phyloP scores from a whole-genome alignment of 2,797 vertebrate species.

The Cottoperca gobio region DNA sequence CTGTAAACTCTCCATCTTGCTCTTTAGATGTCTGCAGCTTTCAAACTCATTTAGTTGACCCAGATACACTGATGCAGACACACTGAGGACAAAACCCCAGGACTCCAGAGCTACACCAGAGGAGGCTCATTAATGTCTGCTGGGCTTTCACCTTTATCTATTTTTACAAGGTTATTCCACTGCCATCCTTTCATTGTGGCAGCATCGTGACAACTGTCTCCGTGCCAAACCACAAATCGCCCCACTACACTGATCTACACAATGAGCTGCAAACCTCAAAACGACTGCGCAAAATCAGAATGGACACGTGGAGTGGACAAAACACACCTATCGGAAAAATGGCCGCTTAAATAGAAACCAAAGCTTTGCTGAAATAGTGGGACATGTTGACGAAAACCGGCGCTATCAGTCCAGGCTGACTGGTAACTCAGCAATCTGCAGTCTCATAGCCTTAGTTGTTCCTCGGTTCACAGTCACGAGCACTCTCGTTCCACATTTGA shows the following conservation, averaged over 20 bases:
- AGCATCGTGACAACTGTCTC: conserved; percentile 71
- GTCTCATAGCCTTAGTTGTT: conserved; percentile 41
- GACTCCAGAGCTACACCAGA: conserved; percentile 59
- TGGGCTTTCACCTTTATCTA: conserved; percentile 76
- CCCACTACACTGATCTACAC: conserved; percentile 54
- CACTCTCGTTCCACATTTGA: neutral
- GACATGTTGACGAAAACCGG: conserved; percentile 21
- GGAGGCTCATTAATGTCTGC: conserved; percentile 79
- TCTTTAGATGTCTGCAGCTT: conserved; percentile 59
- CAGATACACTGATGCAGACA: conserved; percentile 32
- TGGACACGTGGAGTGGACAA: conserved; percentile 45
- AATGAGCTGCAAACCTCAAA: conserved; percentile 52
- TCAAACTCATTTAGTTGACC: conserved; percentile 60
- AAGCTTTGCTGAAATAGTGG: conserved; percentile 16
- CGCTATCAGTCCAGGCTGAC: conserved; percentile 17
- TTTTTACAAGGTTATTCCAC: conserved; percentile 75
- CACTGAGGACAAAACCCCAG: conserved; percentile 54
- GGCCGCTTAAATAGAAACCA: conserved; percentile 58
- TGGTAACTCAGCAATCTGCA: conserved; percentile 38
- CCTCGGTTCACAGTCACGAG: conserved; percentile 14
- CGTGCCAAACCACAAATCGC: conserved; percentile 34
- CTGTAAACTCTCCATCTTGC: conserved; percentile 19
- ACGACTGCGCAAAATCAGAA: conserved; percentile 42
- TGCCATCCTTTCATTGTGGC: conserved; percentile 54
- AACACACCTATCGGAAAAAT: conserved; percentile 18